Evolutionary conservation across 2,797 vertebrate species (phyloP).

Genomic region (Sebastolobus alascanus): DNA sequence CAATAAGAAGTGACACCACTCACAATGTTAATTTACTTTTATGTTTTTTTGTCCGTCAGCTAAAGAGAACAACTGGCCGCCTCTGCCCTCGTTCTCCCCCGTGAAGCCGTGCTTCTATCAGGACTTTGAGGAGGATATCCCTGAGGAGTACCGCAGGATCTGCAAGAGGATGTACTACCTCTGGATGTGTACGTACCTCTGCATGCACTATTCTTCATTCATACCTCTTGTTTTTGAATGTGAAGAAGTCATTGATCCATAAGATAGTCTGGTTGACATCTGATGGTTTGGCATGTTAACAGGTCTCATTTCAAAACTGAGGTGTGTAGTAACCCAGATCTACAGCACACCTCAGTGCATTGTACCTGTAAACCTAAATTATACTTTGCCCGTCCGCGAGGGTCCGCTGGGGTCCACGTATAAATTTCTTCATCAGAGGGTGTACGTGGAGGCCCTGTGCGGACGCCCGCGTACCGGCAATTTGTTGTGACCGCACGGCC

Average conservation of each 20-base stretch:
- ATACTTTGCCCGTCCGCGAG: too few relatives aligned
- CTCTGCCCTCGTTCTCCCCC: conserved; percentile 89
- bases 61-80: conserved; percentile 97
- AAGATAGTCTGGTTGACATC: not conserved
- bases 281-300: not conserved
- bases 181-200: conserved; percentile 93
- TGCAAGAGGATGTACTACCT: conserved; percentile 98
- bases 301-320: not conserved
- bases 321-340: not conserved
- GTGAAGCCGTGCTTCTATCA: conserved; percentile 98
- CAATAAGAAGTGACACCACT: not conserved
- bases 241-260: not conserved
- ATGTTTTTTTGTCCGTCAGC: conserved; percentile 74
- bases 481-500: too few relatives aligned
- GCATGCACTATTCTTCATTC: not conserved
- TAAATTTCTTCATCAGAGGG: too few relatives aligned
- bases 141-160: conserved; percentile 91
- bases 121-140: conserved; percentile 96
- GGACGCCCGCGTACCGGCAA: rapidly evolving
- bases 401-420: too few relatives aligned
- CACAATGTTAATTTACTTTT: not conserved
- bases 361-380: too few relatives aligned
- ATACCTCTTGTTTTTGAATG: not conserved
- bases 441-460: too few relatives aligned
- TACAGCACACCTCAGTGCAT: not conserved